Base-by-base conservation (phyloP, 2,113 vertebrate genomes). In the Brachionichthys hirsutus region DNA sequence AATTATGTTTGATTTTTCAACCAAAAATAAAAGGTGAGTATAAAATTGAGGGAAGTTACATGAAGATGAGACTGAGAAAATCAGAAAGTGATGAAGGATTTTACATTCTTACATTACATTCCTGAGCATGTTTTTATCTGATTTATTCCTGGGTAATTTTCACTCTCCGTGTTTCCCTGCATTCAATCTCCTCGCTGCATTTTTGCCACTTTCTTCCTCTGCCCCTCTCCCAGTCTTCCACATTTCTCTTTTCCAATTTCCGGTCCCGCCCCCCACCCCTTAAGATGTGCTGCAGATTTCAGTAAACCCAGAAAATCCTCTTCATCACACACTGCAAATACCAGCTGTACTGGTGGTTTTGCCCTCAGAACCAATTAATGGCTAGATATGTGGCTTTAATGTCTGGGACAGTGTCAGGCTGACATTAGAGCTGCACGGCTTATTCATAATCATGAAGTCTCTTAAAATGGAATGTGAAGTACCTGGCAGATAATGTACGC, bases 291-390 rank as follows among this genome's bases (percentile, higher is more conserved):
- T 84, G 72, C 75, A 84, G 85, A 83, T 83, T 85, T 81, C 77
- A 67, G 82, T 82, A 82, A 88, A 87, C 73, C 75, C 67, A 69
- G 66, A 81, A 86, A 87, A 89, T 83, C 83, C 77, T 80, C 56
- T 72, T 85, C 82, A 86, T 86, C 81, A 81, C 75, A 70, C 67
- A 80, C 77, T 78, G 80, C 75, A 86, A 89, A 89, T 81, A 86
- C 83, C 82, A 83, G 87, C 85, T 87, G 85, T 79, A 73, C 68
- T 64, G 62, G 47, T 64, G 62, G 47, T 74, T 78, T 71, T 74
- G 76, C 70, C 73, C 84, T 85, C 69, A 67, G 67, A 24, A 67
- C 67, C 77, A 83, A 86, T 86, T 84, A 89, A 72, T 38, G 16
- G 52, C 59, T 38, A 63, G 65, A 75, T 67, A 48, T 69, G 30